Evolutionary conservation across 1,140 invertebrate genomes (phyloP).

Genomic region (Ctenoplectra terminalis): DNA sequence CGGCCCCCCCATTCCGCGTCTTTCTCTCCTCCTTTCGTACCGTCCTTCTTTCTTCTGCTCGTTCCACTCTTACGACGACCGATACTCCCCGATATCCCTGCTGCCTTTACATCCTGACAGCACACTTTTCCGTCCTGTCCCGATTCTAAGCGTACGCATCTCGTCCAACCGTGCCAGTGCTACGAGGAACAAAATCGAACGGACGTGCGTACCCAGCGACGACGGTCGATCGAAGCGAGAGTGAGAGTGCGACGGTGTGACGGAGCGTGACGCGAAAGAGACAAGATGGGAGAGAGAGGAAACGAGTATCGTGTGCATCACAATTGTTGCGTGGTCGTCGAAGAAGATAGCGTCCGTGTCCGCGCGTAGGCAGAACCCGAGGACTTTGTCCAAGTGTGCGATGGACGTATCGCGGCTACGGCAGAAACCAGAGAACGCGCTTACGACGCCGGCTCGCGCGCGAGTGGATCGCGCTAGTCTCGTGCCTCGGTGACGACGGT

Average conservation of each 20-base stretch:
- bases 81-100: neutral
- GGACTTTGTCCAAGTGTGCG: neutral
- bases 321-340: neutral
- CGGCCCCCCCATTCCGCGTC: constrained; percentile 12
- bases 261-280: neutral
- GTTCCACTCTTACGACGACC: no score
- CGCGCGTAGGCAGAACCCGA: neutral
- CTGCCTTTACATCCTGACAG: neutral
- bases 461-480: constrained; percentile 53
- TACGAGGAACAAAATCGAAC: neutral
- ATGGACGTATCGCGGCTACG: neutral
- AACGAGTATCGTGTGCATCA: neutral
- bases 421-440: neutral
- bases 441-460: constrained; percentile 31
- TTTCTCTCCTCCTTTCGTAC: constrained; percentile 11
- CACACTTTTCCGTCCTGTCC: neutral
- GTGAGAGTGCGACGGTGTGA: neutral
- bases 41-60: neutral
- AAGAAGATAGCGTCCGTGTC: neutral
- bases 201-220: neutral
- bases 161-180: neutral
- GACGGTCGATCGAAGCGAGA: constrained; percentile 10
- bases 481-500: constrained; percentile 32
- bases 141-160: neutral
- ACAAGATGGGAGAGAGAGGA: neutral